A percentile compares a stretch with the other conserved stretches of the same genome.
Conservation (phyloP, 2,888 invertebrate species). For the Strigamia transsilvanica region DNA sequence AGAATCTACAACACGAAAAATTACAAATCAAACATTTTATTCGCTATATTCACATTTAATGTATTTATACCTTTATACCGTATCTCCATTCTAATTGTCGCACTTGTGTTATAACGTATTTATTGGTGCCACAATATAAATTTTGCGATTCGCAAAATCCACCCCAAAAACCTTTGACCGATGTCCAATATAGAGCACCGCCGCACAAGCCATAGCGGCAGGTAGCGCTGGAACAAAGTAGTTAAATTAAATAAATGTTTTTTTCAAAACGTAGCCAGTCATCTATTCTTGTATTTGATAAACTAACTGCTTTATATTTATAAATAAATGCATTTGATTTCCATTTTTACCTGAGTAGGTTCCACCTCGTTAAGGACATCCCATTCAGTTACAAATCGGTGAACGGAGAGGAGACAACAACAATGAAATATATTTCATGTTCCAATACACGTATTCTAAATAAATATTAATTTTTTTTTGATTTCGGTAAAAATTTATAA, state of each 20-base stretch:
- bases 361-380: constrained; percentile 31
- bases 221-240: neutral
- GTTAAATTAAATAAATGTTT: neutral
- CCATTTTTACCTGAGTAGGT: neutral
- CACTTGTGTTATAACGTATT: neutral
- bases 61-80: constrained; percentile 5
- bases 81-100: neutral
- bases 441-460: neutral
- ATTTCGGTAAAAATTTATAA: neutral
- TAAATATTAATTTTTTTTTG: neutral
- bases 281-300: too few species aligned
- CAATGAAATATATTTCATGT: neutral
- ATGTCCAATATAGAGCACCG: constrained; percentile 7
- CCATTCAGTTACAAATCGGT: constrained; percentile 7
- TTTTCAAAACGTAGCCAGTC: too few species aligned
- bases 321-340: neutral
- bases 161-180: neutral
- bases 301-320: neutral
- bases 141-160: constrained; percentile 12
- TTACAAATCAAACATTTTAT: neutral
- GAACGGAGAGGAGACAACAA: neutral
- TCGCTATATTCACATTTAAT: neutral
- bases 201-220: neutral
- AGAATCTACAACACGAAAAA: neutral
- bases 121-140: neutral